Conservation (phyloP, 2,888 invertebrate species). For the Caenorhabditis sp. region DNA sequence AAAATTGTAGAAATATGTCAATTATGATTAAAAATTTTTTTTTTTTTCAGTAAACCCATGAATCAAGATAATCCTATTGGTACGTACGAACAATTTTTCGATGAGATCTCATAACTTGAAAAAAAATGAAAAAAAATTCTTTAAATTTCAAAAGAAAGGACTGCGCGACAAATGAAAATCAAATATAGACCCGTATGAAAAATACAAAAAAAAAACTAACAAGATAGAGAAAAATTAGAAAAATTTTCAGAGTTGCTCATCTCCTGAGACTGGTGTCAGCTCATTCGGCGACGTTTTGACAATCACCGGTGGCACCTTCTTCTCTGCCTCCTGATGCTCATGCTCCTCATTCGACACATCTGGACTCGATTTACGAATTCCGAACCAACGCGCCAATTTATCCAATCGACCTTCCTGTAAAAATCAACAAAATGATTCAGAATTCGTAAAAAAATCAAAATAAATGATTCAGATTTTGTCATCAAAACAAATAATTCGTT, state of each 20-base stretch:
- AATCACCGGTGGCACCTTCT: constrained; percentile 50
- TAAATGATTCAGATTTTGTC: background rate
- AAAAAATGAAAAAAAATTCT: background rate
- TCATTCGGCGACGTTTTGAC: constrained; percentile 56
- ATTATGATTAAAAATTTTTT: background rate
- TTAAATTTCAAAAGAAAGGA: constrained; percentile 7
- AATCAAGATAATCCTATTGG: background rate
- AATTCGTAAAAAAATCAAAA: background rate
- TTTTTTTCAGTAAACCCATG: background rate
- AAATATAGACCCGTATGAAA: background rate
- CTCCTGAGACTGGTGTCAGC: constrained; percentile 55
- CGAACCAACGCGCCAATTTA: constrained; percentile 53
- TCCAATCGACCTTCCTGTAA: constrained; percentile 49
- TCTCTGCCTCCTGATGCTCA: too few species aligned
- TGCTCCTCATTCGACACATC: constrained; percentile 39
- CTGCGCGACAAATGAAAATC: too few species aligned
- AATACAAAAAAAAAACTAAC: background rate
- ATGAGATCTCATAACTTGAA: background rate
- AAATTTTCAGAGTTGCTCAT: constrained; percentile 39
- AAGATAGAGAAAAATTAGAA: too few species aligned
- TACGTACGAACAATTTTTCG: background rate
- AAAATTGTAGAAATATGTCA: too few species aligned
- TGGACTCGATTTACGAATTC: constrained; percentile 47
- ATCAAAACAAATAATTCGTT: too few species aligned
- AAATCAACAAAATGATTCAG: background rate